Percentiles rank a stretch among this genome's conserved stretches.
Conservation (phyloP, 2,888 invertebrate genomes). For the Formica aserva region DNA sequence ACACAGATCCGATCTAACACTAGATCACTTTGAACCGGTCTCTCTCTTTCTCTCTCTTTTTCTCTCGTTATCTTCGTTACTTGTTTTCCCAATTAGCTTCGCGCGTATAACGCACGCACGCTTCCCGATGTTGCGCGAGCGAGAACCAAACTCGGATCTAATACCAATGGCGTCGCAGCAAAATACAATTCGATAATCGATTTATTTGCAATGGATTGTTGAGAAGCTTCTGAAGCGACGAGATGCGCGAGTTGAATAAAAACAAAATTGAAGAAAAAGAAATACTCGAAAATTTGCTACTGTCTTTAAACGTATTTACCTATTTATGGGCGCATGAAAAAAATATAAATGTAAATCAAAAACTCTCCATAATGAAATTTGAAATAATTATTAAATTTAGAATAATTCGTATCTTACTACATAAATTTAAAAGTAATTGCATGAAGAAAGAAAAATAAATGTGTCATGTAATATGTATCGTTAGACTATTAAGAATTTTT, state of each 20-base stretch:
- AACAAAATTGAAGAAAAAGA: not conserved
- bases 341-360: not conserved
- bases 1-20: conserved; percentile 55
- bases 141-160: conserved; percentile 18
- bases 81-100: conserved; percentile 64
- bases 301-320: not conserved
- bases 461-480: not conserved
- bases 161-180: conserved; percentile 38
- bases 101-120: conserved; percentile 18
- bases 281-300: not conserved
- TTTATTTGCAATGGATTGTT: conserved; percentile 5
- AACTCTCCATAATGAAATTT: not conserved
- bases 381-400: not conserved
- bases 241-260: not conserved
- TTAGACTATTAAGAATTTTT: not conserved
- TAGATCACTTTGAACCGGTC: conserved; percentile 48
- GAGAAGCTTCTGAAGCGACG: not conserved
- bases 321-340: not conserved
- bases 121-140: conserved; percentile 20
- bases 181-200: not conserved
- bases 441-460: not conserved
- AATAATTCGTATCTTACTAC: not conserved
- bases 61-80: conserved; percentile 40
- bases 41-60: conserved; percentile 12
- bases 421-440: not conserved